These are phyloP conservation scores for Blastobasis adustella DNA, from an alignment of 2,888 invertebrate species.

Conservation along the genomic window DNA sequence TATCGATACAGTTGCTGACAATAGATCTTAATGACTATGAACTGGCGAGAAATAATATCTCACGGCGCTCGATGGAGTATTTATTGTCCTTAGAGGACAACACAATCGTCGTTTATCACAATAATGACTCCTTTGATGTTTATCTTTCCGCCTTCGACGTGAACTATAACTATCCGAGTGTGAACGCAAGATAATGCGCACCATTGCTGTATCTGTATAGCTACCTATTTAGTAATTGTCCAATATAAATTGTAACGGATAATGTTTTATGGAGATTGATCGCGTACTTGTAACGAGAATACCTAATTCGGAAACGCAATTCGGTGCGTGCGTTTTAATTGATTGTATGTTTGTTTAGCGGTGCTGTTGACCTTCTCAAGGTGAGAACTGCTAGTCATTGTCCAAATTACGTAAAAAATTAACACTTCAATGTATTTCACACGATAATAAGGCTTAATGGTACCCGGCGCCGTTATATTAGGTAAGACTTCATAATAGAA, in stretches of 20 bases:
- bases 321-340: neutral
- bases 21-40: conserved; percentile 66
- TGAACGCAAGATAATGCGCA: conserved; percentile 36
- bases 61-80: conserved; percentile 55
- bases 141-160: conserved; percentile 49
- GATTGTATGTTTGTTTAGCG: conserved; percentile 17
- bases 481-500: no score
- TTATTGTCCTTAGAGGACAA: conserved; percentile 65
- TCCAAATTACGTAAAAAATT: conserved; percentile 37
- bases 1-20: conserved; percentile 56
- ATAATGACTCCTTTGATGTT: conserved; percentile 68
- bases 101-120: conserved; percentile 70
- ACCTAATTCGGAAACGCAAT: neutral
- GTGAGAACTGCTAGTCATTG: conserved; percentile 45
- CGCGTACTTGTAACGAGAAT: neutral
- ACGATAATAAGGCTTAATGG: conserved; percentile 19
- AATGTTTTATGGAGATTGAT: no score
- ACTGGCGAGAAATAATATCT: conserved; percentile 63
- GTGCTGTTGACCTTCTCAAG: conserved; percentile 51
- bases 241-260: no score
- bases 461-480: conserved; percentile 6
- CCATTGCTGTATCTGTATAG: no score
- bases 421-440: conserved; percentile 40
- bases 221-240: no score
- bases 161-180: neutral